Evolutionary conservation across 1,140 invertebrate genomes (phyloP), one percentile per base, ranked within the genome.

Genomic region (Drosophila aff.): DNA sequence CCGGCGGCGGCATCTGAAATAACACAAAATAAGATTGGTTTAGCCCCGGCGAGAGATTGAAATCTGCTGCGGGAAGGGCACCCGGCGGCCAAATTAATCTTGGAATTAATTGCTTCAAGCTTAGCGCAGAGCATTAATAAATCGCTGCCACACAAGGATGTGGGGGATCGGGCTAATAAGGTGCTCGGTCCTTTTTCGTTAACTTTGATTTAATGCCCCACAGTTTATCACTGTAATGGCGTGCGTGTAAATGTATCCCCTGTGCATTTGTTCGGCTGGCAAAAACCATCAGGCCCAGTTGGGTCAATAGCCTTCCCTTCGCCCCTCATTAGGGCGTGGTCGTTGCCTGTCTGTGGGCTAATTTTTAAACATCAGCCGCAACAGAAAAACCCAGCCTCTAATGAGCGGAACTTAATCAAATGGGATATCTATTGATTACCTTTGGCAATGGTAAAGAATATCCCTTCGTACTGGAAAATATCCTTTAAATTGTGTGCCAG

Each of bases 51-150:
- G 49, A 47, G 67, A 84, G 75, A 87, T 89, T 80, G 72, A 80
- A 67, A 71, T 78, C 68, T 33, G 79, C 15, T 72, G 60, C 43
- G 58, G 79, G 50, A 53, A 73, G 75, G 81, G 81, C 76, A 89
- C 83, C 81, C 89, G 72, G 73, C 79, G 89, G 89, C 82, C 57
- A 87, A 89, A 91, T 91, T 91, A 91, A 91, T 91, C 89, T 91
- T 82, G 77, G 89, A 79, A 91, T 91, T 91, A 91, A 91, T 91
- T 91, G 89, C 89, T 84, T 79, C 72, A 66, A 91, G 81, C 89
- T 91, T 82, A 91, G 81, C 83, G 73, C 84, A 89, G 78, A 89
- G 79, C 89, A 89, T 91, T 91, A 91, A 91, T 89, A 91, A 82
- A 83, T 91, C 75, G 77, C 82, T 67, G 49, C 59, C 58, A 65